phyloP scores from a whole-genome alignment of 2,113 vertebrate genomes.

The cattle (Bos taurus) region DNA sequence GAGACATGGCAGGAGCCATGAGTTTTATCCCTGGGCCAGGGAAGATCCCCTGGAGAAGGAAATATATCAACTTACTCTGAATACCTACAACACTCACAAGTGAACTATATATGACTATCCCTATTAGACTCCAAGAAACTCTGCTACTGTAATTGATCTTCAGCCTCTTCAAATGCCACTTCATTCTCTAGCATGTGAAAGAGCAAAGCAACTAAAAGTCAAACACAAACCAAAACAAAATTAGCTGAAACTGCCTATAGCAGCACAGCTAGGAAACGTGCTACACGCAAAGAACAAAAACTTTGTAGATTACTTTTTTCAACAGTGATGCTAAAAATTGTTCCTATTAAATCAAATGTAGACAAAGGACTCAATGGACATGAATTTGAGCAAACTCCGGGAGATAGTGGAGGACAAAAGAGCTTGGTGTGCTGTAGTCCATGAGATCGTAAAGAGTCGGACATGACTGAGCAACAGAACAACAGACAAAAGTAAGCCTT shows the following conservation, averaged over 20 bases:
- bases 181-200: neutral
- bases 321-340: neutral
- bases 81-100: neutral
- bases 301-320: neutral
- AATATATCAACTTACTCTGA: neutral
- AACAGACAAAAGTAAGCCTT: neutral
- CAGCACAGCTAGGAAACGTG: neutral
- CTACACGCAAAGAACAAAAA: neutral
- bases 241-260: neutral
- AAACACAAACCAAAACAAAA: neutral
- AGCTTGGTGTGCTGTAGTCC: neutral
- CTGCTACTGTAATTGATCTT: neutral
- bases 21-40: neutral
- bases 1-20: neutral
- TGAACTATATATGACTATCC: neutral
- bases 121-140: neutral
- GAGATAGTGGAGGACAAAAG: neutral
- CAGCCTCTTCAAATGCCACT: neutral
- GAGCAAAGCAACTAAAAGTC: neutral
- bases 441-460: neutral
- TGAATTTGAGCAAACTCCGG: neutral
- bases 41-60: neutral
- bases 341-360: constrained; percentile 11
- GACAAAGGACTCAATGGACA: neutral
- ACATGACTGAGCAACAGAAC: neutral